phyloP scores from a whole-genome alignment of 2,113 vertebrate species.

The Copsychus sechellarum region DNA sequence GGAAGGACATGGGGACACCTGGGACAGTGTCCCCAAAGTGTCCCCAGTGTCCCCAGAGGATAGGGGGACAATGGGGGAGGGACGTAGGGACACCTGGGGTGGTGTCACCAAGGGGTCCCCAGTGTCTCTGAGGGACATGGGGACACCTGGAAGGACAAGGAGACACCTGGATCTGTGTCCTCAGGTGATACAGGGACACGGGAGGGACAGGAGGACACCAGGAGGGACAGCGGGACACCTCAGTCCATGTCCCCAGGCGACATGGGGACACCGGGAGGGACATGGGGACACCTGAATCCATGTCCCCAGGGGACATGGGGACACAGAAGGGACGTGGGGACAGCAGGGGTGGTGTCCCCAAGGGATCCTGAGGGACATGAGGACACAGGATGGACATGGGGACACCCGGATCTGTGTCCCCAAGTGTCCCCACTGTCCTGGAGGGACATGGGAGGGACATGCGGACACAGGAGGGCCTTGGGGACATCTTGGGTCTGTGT shows the following conservation, averaged over 20 bases:
- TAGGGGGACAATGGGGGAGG: too few relatives aligned
- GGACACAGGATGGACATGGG: neutral
- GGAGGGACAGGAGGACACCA: neutral
- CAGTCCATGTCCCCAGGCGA: too few relatives aligned
- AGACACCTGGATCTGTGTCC: neutral
- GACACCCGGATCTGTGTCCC: too few relatives aligned
- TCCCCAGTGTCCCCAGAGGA: too few relatives aligned
- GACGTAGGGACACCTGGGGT: too few relatives aligned
- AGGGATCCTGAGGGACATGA: neutral
- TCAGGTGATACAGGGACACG: neutral
- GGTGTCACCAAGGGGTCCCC: too few relatives aligned
- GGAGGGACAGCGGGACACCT: too few relatives aligned
- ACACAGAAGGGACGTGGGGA: neutral
- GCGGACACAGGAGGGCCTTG: too few relatives aligned
- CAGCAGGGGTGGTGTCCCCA: neutral
- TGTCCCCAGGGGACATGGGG: neutral
- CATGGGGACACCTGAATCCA: neutral
- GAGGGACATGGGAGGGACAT: too few relatives aligned
- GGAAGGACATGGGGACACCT: too few relatives aligned
- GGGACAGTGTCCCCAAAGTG: too few relatives aligned
- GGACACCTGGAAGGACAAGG: neutral
- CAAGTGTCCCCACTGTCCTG: neutral
- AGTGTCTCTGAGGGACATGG: too few relatives aligned
- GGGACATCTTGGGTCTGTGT: neutral
- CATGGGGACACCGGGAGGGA: neutral